phyloP scores from a whole-genome alignment of 2,113 vertebrate genomes.

The Zootoca vivipara region DNA sequence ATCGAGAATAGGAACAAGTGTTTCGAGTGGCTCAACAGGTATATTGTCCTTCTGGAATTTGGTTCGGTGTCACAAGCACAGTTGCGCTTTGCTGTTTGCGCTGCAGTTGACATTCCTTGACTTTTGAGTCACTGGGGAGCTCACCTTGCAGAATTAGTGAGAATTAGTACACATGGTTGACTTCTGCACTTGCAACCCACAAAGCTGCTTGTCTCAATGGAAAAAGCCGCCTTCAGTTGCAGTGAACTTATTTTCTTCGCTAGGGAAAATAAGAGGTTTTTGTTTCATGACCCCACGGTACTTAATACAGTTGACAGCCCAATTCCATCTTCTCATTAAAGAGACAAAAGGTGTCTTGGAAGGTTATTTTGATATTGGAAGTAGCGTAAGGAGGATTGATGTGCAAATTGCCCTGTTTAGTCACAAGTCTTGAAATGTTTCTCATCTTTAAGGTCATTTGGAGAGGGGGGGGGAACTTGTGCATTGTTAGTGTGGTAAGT shows the following conservation, averaged over 20 bases:
- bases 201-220: slow-evolving; percentile 76
- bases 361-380: slow-evolving; percentile 32
- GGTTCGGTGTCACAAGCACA: slow-evolving; percentile 63
- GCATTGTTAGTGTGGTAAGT: not conserved
- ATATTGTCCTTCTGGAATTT: slow-evolving; percentile 55
- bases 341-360: slow-evolving; percentile 11
- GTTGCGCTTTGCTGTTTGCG: slow-evolving; percentile 65
- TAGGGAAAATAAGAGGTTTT: slow-evolving; percentile 31
- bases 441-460: slow-evolving; percentile 20
- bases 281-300: slow-evolving; percentile 54
- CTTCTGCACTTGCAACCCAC: slow-evolving; percentile 80
- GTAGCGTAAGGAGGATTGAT: slow-evolving; percentile 13
- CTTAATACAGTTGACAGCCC: slow-evolving; percentile 59
- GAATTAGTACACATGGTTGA: slow-evolving; percentile 83
- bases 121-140: slow-evolving; percentile 77
- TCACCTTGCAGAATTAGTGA: slow-evolving; percentile 85
- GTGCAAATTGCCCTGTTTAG: slow-evolving; percentile 17
- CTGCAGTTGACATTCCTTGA: slow-evolving; percentile 76
- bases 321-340: slow-evolving; percentile 55
- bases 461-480: not conserved
- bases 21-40: slow-evolving; percentile 29
- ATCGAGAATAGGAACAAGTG: not conserved
- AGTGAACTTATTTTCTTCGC: slow-evolving; percentile 70
- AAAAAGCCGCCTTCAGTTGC: slow-evolving; percentile 76
- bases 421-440: slow-evolving; percentile 40